phyloP scores from a whole-genome alignment of 2,113 vertebrate genomes.

The Chaetodon trifascialis region DNA sequence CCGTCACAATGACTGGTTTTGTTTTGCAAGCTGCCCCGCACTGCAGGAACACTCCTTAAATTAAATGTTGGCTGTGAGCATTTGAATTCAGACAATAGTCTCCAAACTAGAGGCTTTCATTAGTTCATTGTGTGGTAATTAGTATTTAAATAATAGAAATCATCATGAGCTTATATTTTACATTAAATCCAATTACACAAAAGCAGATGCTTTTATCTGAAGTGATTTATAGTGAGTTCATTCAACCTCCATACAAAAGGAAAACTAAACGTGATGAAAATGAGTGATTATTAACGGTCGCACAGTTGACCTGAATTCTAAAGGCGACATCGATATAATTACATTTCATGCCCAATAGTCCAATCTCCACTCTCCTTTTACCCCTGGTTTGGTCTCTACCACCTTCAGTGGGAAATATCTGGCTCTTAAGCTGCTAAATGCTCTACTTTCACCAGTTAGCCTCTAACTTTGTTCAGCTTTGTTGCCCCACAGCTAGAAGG shows the following conservation, averaged over 20 bases:
- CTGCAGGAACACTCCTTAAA: slow-evolving; percentile 24
- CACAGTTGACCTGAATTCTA: too few species aligned
- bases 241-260: not conserved
- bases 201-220: slow-evolving; percentile 10
- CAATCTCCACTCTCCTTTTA: too few species aligned
- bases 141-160: slow-evolving; percentile 9
- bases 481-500: too few species aligned
- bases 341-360: too few species aligned
- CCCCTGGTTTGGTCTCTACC: not conserved
- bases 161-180: slow-evolving; percentile 29
- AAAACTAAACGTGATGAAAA: not conserved
- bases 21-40: not conserved
- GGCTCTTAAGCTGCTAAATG: not conserved
- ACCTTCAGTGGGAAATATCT: not conserved
- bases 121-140: slow-evolving; percentile 9
- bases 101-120: slow-evolving; percentile 17
- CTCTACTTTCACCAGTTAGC: not conserved
- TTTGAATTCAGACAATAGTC: slow-evolving; percentile 3
- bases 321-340: too few species aligned
- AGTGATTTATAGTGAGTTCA: not conserved
- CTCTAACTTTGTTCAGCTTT: not conserved
- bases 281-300: not conserved
- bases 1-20: not conserved
- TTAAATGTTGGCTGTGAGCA: not conserved
- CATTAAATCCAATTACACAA: not conserved